A percentile compares a stretch with the other conserved stretches of the same genome.
Evolutionary conservation across 2,888 invertebrate genomes (phyloP).

Genomic region (Drosophila meridionalis): DNA sequence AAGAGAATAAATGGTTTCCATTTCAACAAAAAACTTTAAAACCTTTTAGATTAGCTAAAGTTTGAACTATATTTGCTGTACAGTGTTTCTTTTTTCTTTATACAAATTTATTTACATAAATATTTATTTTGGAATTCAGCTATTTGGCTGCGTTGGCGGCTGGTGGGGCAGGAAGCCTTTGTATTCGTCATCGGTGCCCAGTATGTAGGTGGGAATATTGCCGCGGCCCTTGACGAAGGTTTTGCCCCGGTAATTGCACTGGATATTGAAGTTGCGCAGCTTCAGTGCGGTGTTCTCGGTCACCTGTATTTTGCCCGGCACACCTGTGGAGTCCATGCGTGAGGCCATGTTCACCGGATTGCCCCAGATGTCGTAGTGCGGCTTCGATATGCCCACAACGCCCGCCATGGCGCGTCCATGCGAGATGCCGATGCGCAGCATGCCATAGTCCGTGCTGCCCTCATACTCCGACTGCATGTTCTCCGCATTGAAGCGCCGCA

Average conservation of each 20-base stretch:
- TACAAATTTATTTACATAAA: constrained; percentile 35
- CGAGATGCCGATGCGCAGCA: constrained; percentile 89
- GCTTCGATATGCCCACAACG: constrained; percentile 97
- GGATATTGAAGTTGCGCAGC: constrained; percentile 88
- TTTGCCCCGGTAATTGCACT: constrained; percentile 89
- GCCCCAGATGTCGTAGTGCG: constrained; percentile 98
- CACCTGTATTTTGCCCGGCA: constrained; percentile 91
- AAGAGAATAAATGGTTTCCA: too few relatives aligned
- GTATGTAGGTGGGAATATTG: constrained; percentile 90
- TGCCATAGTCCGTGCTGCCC: constrained; percentile 80
- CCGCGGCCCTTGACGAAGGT: constrained; percentile 90
- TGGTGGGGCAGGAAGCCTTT: constrained; percentile 84
- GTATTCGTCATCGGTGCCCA: constrained; percentile 88
- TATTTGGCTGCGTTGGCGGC: constrained; percentile 22
- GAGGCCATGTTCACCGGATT: constrained; percentile 98
- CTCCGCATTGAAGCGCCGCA: constrained; percentile 87
- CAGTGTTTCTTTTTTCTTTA: constrained; percentile 1
- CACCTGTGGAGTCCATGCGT: constrained; percentile 97
- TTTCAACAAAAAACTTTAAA: too few relatives aligned
- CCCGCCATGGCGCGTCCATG: constrained; percentile 97
- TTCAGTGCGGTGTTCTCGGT: constrained; percentile 90
- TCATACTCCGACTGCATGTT: constrained; percentile 86
- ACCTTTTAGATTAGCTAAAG: background rate
- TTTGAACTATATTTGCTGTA: constrained; percentile 12
- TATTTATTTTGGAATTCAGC: constrained; percentile 17